A percentile compares a stretch with the other conserved stretches of the same genome.
These are phyloP conservation scores for Tachina lurida DNA, from an alignment of 2,888 invertebrate species.

Conservation along the genomic window DNA sequence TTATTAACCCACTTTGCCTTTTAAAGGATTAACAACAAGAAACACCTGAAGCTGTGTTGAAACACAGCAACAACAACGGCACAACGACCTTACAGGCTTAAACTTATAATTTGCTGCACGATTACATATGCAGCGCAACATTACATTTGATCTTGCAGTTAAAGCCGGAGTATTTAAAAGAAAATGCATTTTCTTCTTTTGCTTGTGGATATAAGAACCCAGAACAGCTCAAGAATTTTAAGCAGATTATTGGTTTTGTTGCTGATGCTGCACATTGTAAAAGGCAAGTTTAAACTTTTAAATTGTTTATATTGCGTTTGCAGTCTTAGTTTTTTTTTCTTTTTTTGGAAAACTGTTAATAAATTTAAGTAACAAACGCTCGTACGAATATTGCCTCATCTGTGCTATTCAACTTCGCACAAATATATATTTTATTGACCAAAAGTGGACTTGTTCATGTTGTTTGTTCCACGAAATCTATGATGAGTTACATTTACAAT, in stretches of 20 bases:
- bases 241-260: conserved; percentile 54
- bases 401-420: conserved; percentile 6
- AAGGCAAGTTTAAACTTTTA: conserved; percentile 63
- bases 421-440: conserved; percentile 24
- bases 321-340: neutral
- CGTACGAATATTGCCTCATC: conserved; percentile 34
- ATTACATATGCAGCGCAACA: conserved; percentile 39
- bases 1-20: conserved; percentile 70
- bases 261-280: conserved; percentile 47
- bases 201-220: conserved; percentile 49
- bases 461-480: conserved; percentile 47
- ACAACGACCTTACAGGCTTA: conserved; percentile 69
- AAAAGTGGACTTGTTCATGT: conserved; percentile 53
- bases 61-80: conserved; percentile 8
- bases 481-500: conserved; percentile 37
- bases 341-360: neutral
- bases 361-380: too few relatives aligned
- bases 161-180: conserved; percentile 18
- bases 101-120: conserved; percentile 46
- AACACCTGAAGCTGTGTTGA: conserved; percentile 21
- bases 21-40: conserved; percentile 61
- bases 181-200: conserved; percentile 63
- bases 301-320: conserved; percentile 6
- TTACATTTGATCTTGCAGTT: conserved; percentile 30
- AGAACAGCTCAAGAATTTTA: conserved; percentile 45